Conservation (phyloP, 2,888 invertebrate genomes). For the Smittia aterrima region DNA sequence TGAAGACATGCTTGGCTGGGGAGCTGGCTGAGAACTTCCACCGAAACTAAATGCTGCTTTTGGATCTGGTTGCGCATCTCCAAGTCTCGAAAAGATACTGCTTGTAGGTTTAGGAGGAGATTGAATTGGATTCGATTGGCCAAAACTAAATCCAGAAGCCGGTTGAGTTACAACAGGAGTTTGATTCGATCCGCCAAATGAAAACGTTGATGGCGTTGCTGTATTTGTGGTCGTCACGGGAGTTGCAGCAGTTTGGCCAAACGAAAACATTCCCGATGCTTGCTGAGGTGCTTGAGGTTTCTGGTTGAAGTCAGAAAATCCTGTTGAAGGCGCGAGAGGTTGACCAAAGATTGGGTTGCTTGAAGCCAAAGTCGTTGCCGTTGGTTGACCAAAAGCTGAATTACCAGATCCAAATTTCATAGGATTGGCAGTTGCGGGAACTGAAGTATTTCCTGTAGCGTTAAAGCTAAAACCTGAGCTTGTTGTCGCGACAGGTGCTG, state of each 20-base stretch:
- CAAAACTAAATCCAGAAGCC: background rate
- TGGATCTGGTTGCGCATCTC: background rate
- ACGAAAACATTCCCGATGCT: background rate
- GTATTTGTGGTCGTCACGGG: background rate
- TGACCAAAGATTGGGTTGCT: background rate
- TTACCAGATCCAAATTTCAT: background rate
- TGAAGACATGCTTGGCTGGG: background rate
- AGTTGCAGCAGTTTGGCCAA: background rate
- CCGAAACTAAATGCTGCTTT: background rate
- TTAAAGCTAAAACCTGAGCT: background rate
- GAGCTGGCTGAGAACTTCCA: background rate
- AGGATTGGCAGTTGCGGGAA: background rate
- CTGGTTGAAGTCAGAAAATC: conserved; percentile 1
- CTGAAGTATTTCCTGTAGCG: background rate
- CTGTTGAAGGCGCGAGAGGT: background rate
- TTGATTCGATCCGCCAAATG: background rate
- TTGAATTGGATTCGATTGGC: background rate
- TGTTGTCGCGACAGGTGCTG: background rate
- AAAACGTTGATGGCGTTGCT: background rate
- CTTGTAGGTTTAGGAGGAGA: background rate
- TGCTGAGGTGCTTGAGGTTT: background rate
- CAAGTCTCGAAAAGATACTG: background rate
- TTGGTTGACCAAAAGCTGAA: background rate
- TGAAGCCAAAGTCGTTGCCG: background rate
- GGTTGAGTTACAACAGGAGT: background rate